Percentiles rank a stretch among this genome's conserved stretches.
Evolutionary conservation across 2,113 vertebrate species (phyloP).

Genomic region (Stictonetta naevosa): DNA sequence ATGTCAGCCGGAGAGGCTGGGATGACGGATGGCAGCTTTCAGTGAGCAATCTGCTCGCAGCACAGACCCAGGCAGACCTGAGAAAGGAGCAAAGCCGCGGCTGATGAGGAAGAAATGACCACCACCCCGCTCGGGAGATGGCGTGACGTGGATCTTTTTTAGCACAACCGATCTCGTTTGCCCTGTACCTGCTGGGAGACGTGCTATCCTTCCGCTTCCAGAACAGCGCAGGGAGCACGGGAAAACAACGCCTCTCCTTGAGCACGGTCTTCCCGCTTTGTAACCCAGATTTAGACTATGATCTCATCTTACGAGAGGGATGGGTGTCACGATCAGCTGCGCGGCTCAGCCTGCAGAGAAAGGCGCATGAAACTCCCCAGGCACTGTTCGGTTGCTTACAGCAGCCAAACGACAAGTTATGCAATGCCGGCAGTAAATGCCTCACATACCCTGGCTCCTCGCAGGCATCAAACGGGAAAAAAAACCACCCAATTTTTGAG

Average conservation of each 20-base stretch:
- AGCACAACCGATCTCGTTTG: accelerated
- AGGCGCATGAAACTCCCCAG: neutral
- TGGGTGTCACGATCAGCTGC: neutral
- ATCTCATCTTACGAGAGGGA: neutral
- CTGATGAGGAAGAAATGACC: neutral
- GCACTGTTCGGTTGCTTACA: neutral
- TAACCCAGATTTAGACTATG: neutral
- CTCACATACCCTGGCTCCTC: neutral
- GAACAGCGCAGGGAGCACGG: neutral
- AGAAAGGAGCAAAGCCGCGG: accelerated
- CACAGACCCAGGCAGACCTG: neutral
- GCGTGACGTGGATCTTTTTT: accelerated
- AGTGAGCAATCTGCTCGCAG: neutral
- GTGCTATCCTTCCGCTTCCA: neutral
- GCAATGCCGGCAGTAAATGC: neutral
- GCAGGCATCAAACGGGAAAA: neutral
- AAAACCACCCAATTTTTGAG: neutral
- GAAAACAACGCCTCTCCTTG: neutral
- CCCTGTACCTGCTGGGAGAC: neutral
- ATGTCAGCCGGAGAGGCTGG: neutral
- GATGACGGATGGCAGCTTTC: neutral
- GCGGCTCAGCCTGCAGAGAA: neutral
- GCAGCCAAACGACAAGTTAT: neutral
- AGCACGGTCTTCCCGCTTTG: neutral
- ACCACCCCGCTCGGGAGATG: neutral